Evolutionary conservation across 1,140 invertebrate genomes (phyloP), one percentile per base, ranked within the genome.

Genomic region (Drosophila rhopaloa): DNA sequence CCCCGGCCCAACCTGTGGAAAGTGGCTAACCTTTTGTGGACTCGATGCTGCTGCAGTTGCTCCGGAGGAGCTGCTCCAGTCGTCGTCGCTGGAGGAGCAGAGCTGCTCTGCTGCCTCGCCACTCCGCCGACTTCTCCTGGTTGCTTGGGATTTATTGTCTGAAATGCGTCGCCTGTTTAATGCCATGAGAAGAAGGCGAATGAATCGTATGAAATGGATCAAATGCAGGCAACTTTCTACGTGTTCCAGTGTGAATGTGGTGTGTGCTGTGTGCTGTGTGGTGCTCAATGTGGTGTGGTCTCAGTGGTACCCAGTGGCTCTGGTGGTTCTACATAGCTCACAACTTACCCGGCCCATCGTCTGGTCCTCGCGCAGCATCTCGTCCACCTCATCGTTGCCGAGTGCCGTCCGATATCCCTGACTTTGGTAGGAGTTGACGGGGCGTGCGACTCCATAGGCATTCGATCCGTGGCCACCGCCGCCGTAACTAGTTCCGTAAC

Each of bases 121-220:
- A 53, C 43, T 51, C 51, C 51, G 37, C 14, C 60, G 54, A 63
- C 55, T n/a, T 43, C 38, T 14, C 32, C 47, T 53, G 65, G 47
- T n/a, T 40, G 54, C 14, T 11, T 9, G n/a, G 32, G 44, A 51
- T 76, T 77, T 86, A 91, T 86, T 91, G 82, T 62, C 91, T 91
- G 88, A 92, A 92, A 92, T 90, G 83, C 90, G 90, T 91, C 91
- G 76, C 86, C 91, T 91, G 91, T 91, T 76, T 91, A 91, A 89
- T 91, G 81, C 81, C 73, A 85, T 84, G 66, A 62, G 65, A 48
- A 67, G 65, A 59, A 56, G 48, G 59, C 65, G 80, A 65, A 75
- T 62, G 74, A 78, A 71, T 78, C 65, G 81, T 57, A 81, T 81
- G 79, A 81, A 62, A 82, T 82, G 72, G 59, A 79, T 72, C 59